Conservation (phyloP, 2,888 invertebrate genomes). For the Polydrusus cervinus region DNA sequence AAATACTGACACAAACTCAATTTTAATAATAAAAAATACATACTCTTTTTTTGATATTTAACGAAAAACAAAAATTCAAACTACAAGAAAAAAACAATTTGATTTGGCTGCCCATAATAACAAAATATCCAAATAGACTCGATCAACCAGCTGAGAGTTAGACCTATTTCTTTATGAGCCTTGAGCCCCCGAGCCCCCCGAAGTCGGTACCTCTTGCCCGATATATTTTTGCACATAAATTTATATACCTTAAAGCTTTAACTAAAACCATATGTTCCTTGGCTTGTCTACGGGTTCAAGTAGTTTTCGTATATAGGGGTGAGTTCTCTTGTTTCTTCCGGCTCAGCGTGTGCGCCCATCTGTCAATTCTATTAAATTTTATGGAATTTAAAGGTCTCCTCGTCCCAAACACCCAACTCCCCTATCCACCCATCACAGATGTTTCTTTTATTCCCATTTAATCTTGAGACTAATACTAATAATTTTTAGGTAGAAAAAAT, state of each 20-base stretch:
- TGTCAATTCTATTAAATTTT: conserved; percentile 45
- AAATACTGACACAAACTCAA: no score
- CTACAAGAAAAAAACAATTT: no score
- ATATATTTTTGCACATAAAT: conserved; percentile 16
- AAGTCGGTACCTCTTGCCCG: no score
- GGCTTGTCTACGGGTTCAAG: conserved; percentile 22
- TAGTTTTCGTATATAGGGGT: conserved; percentile 25
- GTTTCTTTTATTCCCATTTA: conserved; percentile 28
- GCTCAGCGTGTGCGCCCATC: conserved; percentile 56
- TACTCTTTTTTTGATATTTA: no score
- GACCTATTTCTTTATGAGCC: no score
- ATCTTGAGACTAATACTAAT: conserved; percentile 28
- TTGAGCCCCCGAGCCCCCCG: no score
- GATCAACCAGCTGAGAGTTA: no score
- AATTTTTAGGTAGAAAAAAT: conserved; percentile 21
- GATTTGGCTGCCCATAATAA: no score
- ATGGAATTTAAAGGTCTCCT: conserved; percentile 8
- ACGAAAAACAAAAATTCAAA: no score
- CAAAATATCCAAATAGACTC: no score
- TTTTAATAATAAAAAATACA: no score
- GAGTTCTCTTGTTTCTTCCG: conserved; percentile 55
- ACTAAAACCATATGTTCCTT: conserved; percentile 28
- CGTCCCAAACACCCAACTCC: conserved; percentile 2
- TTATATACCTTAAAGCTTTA: conserved; percentile 4
- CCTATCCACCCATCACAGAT: conserved; percentile 26